Evolutionary conservation across 2,797 vertebrate genomes (phyloP).

Genomic region (Leucoraja ocellata): DNA sequence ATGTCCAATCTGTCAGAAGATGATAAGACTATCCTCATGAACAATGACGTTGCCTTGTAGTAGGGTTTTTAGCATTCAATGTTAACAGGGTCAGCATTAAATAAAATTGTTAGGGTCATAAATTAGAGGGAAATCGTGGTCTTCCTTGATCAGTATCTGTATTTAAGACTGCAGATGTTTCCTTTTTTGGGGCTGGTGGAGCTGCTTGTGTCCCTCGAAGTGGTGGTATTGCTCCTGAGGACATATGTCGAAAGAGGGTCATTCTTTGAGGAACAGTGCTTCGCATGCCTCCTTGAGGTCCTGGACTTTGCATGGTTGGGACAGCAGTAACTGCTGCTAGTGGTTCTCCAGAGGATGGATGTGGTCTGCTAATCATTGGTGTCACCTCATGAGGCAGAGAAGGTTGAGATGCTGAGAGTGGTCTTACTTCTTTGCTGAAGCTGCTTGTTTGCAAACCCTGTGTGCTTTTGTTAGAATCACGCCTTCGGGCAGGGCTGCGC

Average conservation of each 20-base stretch:
- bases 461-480: slow-evolving; percentile 80
- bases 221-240: slow-evolving; percentile 84
- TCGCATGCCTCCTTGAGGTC: slow-evolving; percentile 66
- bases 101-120: slow-evolving; percentile 69
- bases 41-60: slow-evolving; percentile 15
- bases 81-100: neutral
- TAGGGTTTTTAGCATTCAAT: neutral
- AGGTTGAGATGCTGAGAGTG: slow-evolving; percentile 92
- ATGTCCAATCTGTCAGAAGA: slow-evolving; percentile 29
- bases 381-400: slow-evolving; percentile 89
- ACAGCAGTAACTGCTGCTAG: slow-evolving; percentile 74
- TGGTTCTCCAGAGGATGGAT: slow-evolving; percentile 83
- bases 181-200: slow-evolving; percentile 63
- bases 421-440: slow-evolving; percentile 82
- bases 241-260: slow-evolving; percentile 92
- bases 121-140: slow-evolving; percentile 92
- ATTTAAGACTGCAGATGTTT: slow-evolving; percentile 81
- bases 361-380: slow-evolving; percentile 68
- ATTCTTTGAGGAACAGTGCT: slow-evolving; percentile 79
- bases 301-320: slow-evolving; percentile 62
- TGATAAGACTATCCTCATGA: slow-evolving; percentile 32
- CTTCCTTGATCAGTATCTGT: slow-evolving; percentile 93
- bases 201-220: slow-evolving; percentile 63
- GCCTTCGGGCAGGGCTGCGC: slow-evolving; percentile 68
- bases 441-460: slow-evolving; percentile 84